phyloP scores from a whole-genome alignment of 92 coral and sea anemone species.

The Paramuricea clavata region DNA sequence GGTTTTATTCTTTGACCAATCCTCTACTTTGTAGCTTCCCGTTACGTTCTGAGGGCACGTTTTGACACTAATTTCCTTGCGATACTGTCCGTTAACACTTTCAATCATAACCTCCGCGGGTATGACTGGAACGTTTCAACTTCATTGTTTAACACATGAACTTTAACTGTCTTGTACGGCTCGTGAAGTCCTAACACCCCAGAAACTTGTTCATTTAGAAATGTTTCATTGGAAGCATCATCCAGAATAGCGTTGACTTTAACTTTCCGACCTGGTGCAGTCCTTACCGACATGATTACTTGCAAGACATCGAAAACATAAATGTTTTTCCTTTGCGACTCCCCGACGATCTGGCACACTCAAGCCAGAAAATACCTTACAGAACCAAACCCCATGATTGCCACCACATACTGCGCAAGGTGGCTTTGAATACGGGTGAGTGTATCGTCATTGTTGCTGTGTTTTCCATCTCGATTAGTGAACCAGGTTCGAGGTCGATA shows the following conservation, averaged over 20 bases:
- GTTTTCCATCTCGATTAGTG: too few species aligned
- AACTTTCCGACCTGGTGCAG: constrained; percentile 5
- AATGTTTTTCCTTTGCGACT: too few species aligned
- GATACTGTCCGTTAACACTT: constrained; percentile 8
- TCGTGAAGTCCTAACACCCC: constrained; percentile 5
- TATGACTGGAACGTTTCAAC: constrained; percentile 25
- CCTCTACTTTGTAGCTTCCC: constrained; percentile 66
- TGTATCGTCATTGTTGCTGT: too few species aligned
- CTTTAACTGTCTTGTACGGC: constrained; percentile 14
- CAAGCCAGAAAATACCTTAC: too few species aligned
- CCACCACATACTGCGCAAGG: too few species aligned
- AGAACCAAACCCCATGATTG: too few species aligned
- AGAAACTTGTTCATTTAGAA: constrained; percentile 26
- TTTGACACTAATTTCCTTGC: constrained; percentile 1
- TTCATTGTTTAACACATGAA: constrained; percentile 10
- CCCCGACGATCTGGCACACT: too few species aligned
- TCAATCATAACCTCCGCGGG: background rate
- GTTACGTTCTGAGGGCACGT: constrained; percentile 41
- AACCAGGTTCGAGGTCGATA: too few species aligned
- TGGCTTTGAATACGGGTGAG: too few species aligned
- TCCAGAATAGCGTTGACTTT: constrained; percentile 16
- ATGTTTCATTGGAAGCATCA: constrained; percentile 30
- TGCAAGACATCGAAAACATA: too few species aligned
- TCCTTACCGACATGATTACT: too few species aligned
- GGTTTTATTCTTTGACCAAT: constrained; percentile 56